Conservation (phyloP, 2,113 vertebrate species). For the Tachysurus fulvidraco region DNA sequence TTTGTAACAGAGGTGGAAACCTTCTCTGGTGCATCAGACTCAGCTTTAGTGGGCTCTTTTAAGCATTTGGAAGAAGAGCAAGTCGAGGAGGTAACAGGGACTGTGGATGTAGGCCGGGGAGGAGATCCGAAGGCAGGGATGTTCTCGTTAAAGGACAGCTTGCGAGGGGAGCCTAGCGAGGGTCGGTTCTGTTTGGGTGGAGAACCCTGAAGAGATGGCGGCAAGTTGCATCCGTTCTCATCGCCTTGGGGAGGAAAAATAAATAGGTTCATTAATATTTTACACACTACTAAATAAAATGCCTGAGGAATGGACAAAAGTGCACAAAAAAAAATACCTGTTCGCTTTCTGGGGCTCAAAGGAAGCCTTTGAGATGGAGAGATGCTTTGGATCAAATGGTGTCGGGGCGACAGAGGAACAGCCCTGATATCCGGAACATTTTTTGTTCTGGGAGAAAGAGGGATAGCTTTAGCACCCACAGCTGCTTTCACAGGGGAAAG, state of each 20-base stretch:
- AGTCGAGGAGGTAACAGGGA: slow-evolving; percentile 29
- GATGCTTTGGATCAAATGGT: not conserved
- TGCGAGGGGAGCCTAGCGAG: slow-evolving; percentile 62
- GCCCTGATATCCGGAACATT: not conserved
- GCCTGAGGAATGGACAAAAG: not conserved
- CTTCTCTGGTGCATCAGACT: slow-evolving; percentile 47
- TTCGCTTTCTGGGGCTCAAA: slow-evolving; percentile 89
- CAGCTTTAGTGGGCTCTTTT: slow-evolving; percentile 64
- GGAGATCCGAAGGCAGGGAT: slow-evolving; percentile 39
- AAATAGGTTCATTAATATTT: not conserved
- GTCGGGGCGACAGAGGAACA: slow-evolving; percentile 11
- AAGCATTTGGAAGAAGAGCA: slow-evolving; percentile 32
- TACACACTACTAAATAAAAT: not conserved
- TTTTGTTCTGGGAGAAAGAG: not conserved
- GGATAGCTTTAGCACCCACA: not conserved
- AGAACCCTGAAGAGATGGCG: slow-evolving; percentile 69
- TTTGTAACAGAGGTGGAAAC: slow-evolving; percentile 63
- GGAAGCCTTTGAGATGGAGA: slow-evolving; percentile 65
- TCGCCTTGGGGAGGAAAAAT: slow-evolving; percentile 70
- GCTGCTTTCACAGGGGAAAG: not conserved
- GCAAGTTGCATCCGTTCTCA: slow-evolving; percentile 87
- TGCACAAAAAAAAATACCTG: slow-evolving; percentile 73
- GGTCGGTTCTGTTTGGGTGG: slow-evolving; percentile 82
- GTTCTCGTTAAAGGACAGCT: slow-evolving; percentile 79
- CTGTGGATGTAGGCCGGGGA: not conserved